Evolutionary conservation across 2,113 vertebrate genomes (phyloP), one percentile per base, ranked within the genome.

Genomic region (Rhadina sibilatrix): DNA sequence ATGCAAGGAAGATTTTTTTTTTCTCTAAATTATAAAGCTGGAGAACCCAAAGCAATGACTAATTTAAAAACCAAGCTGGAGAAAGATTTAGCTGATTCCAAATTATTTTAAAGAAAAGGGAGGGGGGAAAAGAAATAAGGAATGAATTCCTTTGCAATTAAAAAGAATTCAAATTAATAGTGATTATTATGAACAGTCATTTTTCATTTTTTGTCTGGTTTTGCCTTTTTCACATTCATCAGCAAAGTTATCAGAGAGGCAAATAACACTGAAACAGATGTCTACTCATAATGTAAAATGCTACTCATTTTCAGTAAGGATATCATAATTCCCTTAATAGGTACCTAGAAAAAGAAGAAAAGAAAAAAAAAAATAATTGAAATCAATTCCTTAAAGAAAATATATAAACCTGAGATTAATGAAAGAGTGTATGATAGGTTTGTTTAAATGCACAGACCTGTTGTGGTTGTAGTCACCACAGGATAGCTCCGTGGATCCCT

Each of bases 1-100:
- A 54, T 40, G 56, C 68, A 92, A 86, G 56, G 83, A 72, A 64
- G 30, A 83, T 42, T 83, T 69, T 96, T 83, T 69, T 96, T 95
- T 89, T 95, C 57, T 91, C 86, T 37, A 28, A 90, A 87, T 90
- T 81, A 52, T 85, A 47, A 70, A 93, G 66, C 72, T 72, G 30
- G 70, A 87, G 87, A 94, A 90, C 88, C 25, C 59, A 74, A 79
- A 91, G 66, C 35, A 89, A 92, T 68, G 54, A 74, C 52, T 95
- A 92, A 61, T 44, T 79, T 65, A 56, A 94, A 94, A 93, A 79
- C 3, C 13, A 87, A 52, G 18, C 11, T 80, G 12, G 17, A 87
- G 40, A 76, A 90, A 49, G 21, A 66, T 66, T 78, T 92, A 70
- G 16, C 23, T 35, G 47, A 77, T 78, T 89, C 15, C 3, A 75